These are phyloP conservation scores for Mythimna ferrago DNA, from an alignment of 2,888 invertebrate species.

Conservation along the genomic window DNA sequence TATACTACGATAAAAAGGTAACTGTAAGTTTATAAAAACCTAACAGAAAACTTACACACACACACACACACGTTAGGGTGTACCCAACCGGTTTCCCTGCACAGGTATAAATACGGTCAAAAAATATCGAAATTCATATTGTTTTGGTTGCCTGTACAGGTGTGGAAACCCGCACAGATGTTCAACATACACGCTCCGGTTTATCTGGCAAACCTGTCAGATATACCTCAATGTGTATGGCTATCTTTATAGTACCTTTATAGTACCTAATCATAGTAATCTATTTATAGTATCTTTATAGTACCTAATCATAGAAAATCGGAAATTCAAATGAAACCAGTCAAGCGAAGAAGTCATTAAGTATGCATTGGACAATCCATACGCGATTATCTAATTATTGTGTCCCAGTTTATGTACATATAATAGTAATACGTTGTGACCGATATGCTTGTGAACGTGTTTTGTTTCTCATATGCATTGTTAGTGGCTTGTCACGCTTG, in stretches of 20 bases:
- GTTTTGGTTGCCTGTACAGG: too few relatives aligned
- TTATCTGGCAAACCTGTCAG: too few relatives aligned
- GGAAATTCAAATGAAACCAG: conserved; percentile 46
- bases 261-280: background rate
- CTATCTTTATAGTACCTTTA: background rate
- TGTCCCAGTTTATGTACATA: conserved; percentile 15
- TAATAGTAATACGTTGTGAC: conserved; percentile 3
- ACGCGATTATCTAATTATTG: conserved; percentile 52
- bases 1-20: too few relatives aligned
- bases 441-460: conserved; percentile 13
- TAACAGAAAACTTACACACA: conserved; percentile 10
- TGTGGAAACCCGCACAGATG: too few relatives aligned
- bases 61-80: too few relatives aligned
- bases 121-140: too few relatives aligned
- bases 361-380: conserved; percentile 59
- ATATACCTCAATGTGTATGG: too few relatives aligned
- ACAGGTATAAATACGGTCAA: too few relatives aligned
- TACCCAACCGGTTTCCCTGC: too few relatives aligned
- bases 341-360: conserved; percentile 47
- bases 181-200: too few relatives aligned
- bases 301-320: conserved; percentile 12
- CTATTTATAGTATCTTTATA: background rate
- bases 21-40: background rate
- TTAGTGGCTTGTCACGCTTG: background rate
- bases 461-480: conserved; percentile 23